Evolutionary conservation across 2,888 invertebrate species (phyloP), one percentile per base, ranked within the genome.

Genomic region (Tachina grossa): DNA sequence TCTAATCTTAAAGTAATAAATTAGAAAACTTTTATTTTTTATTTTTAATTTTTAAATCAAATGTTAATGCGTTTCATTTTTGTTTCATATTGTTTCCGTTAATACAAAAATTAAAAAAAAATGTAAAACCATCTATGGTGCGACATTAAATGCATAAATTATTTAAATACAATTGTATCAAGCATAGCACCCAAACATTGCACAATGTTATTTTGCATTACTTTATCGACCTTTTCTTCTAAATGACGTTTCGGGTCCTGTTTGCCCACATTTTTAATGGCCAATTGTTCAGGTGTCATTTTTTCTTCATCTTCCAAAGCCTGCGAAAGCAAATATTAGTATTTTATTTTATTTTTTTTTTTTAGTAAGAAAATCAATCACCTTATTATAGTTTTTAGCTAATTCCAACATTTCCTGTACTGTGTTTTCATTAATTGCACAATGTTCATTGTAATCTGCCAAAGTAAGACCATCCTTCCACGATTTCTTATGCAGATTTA

Each of bases 161-260:
- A 97, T 94, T 97, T 97, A 93, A 98, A 98, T 78, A 97, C 96
- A 90, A 97, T 96, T 39, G 97, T 96, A 93, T 99, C 98, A 74
- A 99, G 94, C 98, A 98, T 98, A 49, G 99, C 98, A 88, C 99
- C 99, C 91, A 99, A 95, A 93, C 97, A 98, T 94, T 99, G 99
- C 79, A 98, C 98, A 93, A 99, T 99, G 93, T 99, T 99, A 89
- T 97, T 97, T 76, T 98, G 96, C 98, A 99, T 98, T 75, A 99
- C 94, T 84, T 97, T 96, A 93, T 98, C 98, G 22, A 99, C 99
- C 93, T 99, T 98, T 92, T 99, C 99, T 93, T 99, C 99, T 92
- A 99, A 94, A 95, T 99, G 99, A 89, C 99, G 95, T 93, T 99
- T 99, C 31, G 99, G 99, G 93, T 99, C 99, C 93, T 98, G 97